phyloP scores from a whole-genome alignment of 2,797 vertebrate species.

The Falco berigora region DNA sequence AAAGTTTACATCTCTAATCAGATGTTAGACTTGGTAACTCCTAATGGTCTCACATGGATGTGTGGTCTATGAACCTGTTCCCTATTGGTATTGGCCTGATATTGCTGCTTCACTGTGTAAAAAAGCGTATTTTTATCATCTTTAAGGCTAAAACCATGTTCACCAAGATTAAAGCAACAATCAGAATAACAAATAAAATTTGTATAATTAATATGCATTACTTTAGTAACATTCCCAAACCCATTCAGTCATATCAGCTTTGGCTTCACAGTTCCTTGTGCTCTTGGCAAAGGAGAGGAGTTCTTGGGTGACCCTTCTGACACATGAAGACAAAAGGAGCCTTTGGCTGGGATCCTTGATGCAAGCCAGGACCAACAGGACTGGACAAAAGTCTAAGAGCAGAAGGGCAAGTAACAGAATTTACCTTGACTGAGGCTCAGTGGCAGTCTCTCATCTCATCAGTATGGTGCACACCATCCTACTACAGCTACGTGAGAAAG shows the following conservation, averaged over 20 bases:
- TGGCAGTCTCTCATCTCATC: not conserved
- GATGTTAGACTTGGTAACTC: not conserved
- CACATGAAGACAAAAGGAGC: not conserved
- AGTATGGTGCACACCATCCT: not conserved
- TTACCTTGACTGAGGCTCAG: not conserved
- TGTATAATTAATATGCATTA: not conserved
- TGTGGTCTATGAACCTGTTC: not conserved
- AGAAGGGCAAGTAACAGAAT: not conserved
- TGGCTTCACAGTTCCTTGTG: not conserved
- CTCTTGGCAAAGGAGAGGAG: not conserved
- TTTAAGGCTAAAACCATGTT: not conserved
- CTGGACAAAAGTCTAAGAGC: not conserved
- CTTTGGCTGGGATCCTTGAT: not conserved
- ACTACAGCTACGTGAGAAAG: not conserved
- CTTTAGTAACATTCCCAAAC: not conserved
- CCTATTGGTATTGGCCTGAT: not conserved
- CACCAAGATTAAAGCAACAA: not conserved
- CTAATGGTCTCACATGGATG: not conserved
- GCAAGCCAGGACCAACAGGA: rapidly evolving
- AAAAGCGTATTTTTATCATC: not conserved
- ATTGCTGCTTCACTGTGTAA: not conserved
- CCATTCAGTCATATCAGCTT: not conserved
- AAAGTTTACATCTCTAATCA: not conserved
- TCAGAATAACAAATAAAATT: not conserved
- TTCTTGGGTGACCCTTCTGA: not conserved